phyloP scores from a whole-genome alignment of 2,888 invertebrate genomes.

The Hypena proboscidalis region DNA sequence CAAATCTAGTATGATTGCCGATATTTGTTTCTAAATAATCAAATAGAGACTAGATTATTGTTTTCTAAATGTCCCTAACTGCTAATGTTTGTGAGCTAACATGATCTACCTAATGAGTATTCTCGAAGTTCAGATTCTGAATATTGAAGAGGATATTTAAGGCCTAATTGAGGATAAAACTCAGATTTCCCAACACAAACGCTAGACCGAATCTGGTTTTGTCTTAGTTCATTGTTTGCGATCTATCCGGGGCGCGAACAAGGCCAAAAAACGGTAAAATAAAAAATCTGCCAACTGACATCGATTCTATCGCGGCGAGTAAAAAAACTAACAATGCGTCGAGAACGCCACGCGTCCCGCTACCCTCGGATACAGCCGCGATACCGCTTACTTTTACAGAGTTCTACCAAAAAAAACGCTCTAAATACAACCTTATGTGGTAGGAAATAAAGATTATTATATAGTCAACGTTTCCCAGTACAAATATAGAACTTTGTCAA shows the following conservation, averaged over 20 bases:
- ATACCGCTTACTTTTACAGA: constrained; percentile 49
- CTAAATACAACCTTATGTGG: constrained; percentile 36
- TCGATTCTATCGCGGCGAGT: constrained; percentile 77
- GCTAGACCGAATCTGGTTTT: constrained; percentile 23
- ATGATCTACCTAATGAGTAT: no score
- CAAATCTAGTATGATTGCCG: no score
- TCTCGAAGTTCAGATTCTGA: no score
- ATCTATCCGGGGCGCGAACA: constrained; percentile 57
- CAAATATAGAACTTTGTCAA: constrained; percentile 59
- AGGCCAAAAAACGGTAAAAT: constrained; percentile 84
- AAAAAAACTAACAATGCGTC: constrained; percentile 81
- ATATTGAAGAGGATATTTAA: no score
- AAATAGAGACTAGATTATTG: no score
- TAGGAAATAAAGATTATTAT: constrained; percentile 33
- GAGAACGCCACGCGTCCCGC: constrained; percentile 75
- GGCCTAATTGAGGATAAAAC: constrained; percentile 24
- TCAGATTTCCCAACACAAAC: constrained; percentile 26
- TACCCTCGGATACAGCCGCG: constrained; percentile 67
- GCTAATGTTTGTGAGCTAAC: no score
- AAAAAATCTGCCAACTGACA: constrained; percentile 85
- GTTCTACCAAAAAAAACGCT: constrained; percentile 35
- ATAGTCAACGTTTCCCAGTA: constrained; percentile 2
- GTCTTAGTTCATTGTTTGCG: constrained; percentile 31
- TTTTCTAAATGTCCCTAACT: no score
- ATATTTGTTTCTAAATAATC: no score